Evolutionary conservation across 2,888 invertebrate genomes (phyloP).

Genomic region (Eupeodes latifasciatus): DNA sequence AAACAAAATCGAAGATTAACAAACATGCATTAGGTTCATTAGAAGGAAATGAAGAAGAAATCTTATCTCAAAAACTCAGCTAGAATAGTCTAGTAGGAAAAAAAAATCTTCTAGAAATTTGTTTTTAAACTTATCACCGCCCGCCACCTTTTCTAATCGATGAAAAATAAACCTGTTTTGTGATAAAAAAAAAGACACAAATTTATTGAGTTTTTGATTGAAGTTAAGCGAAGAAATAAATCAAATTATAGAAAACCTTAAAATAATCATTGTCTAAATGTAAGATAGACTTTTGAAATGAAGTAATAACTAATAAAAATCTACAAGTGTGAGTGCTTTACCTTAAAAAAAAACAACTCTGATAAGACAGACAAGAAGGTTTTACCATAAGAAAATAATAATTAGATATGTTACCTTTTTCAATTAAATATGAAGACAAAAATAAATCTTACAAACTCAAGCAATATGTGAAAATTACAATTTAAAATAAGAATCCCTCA

Average conservation of each 20-base stretch:
- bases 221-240: slow-evolving; percentile 30
- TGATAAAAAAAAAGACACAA: slow-evolving; percentile 57
- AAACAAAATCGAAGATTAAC: slow-evolving; percentile 4
- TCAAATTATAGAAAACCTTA: slow-evolving; percentile 58
- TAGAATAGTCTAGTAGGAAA: not conserved
- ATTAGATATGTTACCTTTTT: not conserved
- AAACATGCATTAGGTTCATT: slow-evolving; percentile 3
- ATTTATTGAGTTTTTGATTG: slow-evolving; percentile 12
- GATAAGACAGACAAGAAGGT: slow-evolving; percentile 55
- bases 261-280: slow-evolving; percentile 54
- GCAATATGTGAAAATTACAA: not conserved
- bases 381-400: not conserved
- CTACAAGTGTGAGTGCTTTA: slow-evolving; percentile 33
- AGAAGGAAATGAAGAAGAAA: slow-evolving; percentile 18
- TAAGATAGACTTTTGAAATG: slow-evolving; percentile 42
- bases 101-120: slow-evolving; percentile 35
- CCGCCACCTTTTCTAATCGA: slow-evolving; percentile 53
- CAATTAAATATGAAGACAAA: not conserved
- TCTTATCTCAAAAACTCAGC: slow-evolving; percentile 20
- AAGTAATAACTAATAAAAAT: slow-evolving; percentile 27
- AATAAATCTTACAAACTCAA: not conserved
- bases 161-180: slow-evolving; percentile 49
- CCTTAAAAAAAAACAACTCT: not conserved
- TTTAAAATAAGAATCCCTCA: slow-evolving; percentile 13
- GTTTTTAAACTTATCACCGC: slow-evolving; percentile 53